phyloP scores from a whole-genome alignment of 2,797 vertebrate species.

The Silurus lanzhouensis region DNA sequence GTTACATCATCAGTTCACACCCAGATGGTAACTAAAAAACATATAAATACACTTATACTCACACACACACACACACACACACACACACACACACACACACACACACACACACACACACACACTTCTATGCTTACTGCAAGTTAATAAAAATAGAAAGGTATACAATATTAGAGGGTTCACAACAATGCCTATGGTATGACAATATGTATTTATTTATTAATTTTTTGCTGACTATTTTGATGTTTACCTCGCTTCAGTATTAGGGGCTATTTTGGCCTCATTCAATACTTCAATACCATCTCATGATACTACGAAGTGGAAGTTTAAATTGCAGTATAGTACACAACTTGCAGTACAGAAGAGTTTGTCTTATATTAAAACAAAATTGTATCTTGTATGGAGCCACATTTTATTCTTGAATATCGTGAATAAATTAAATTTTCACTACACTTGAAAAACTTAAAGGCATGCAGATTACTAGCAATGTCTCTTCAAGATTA shows the following conservation, averaged over 20 bases:
- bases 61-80: neutral
- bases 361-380: neutral
- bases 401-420: neutral
- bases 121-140: neutral
- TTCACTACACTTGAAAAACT: neutral
- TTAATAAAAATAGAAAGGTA: neutral
- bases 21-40: slow-evolving; percentile 65
- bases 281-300: neutral
- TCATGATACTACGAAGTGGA: neutral
- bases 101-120: neutral
- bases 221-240: neutral
- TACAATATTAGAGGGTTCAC: neutral
- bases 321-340: neutral
- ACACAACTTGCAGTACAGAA: neutral
- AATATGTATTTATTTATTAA: neutral
- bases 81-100: neutral
- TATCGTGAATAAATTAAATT: neutral
- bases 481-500: neutral
- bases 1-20: slow-evolving; percentile 56
- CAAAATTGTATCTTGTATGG: neutral
- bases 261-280: no score
- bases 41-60: neutral
- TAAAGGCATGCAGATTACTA: neutral
- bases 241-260: neutral
- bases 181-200: neutral